Base-by-base conservation (phyloP, 2,888 invertebrate species). In the Lasioglossum zephyrum region DNA sequence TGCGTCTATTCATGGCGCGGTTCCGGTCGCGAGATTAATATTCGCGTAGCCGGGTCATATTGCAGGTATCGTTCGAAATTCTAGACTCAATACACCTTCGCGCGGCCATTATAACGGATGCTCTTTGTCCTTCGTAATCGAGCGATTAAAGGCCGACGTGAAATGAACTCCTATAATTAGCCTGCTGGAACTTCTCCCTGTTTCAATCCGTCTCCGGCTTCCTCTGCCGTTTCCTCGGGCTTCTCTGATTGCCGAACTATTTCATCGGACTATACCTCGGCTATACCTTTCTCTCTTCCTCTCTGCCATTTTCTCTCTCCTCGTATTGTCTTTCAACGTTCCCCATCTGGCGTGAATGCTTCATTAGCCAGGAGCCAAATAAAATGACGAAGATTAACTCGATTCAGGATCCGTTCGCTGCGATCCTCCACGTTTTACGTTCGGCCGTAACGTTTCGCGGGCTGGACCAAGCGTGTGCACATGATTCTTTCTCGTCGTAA, bases 331-430 rank as follows among this genome's bases (percentile, higher is more conserved):
- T 53, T 39, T 31, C 63, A 36, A 18, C 49, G 22, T 26, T 60
- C 75, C 53, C 72, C 78, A 26, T 75, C 79, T 57, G 53, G 31
- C 39, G 60, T 75, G 77, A 86, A 86, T 81, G 72, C 75, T 86
- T 81, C 86, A 85, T 86, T 86, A 81, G 76, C 47, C 79, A 9
- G 22, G 47, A 11, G 41, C 36, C 47, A 63, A 72, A 84, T 78
- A 84, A 84, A 84, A 77, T 44, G 77, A 75, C n/a, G 85, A 60
- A 75, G 53, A 85, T 85, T 86, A 85, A 80, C 77, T 74, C 49
- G 69, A 84, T 80, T 80, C 85, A 36, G 39, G 11, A 26, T 6
- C 31, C 4, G 26, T 53, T 47, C 5, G 26, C 2, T 26, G 31
- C n/a, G 49, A 69, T 22, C 22, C 79, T 39, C 39, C 44, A n/a